Base-by-base conservation (phyloP, 2,888 invertebrate genomes). In the Cyclophora punctaria region DNA sequence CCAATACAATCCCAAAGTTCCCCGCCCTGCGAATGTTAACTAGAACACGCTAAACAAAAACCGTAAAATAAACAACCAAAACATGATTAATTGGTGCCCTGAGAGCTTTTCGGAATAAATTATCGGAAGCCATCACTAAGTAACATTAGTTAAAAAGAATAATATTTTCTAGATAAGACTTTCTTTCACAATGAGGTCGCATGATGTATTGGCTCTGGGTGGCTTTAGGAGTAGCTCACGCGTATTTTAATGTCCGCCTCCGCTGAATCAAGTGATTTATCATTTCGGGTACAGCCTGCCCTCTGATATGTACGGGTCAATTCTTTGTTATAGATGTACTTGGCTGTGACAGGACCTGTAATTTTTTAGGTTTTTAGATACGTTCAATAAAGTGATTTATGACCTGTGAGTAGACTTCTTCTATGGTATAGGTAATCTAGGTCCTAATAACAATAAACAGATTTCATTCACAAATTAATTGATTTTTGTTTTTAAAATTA, bases 181-280 rank as follows among this genome's bases (percentile, higher is more conserved):
- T 33, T 34, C 34, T 4, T 33, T 44, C 4, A 57, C 57, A 57
- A 63, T 65, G 64, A 66, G 64, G 61, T 65, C 66, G 60, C 55
- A 56, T 43, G 43, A 34, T 6, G 34, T 44, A 20, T 20, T 44
- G 44, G 7, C 5, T 34, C 59, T 54, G 58, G 62, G 60, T 64
- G 63, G 66, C 67, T 64, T 66, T 67, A 60, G 62, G 65, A 66
- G 65, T 55, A 61, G 64, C 54, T 58, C 63, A 59, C 58, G 54
- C 67, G 65, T 69, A 59, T 65, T 68, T 66, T 66, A 66, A 69
- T 64, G 67, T 57, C 62, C 59, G 58, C 58, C 54, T 63, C 44
- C 52, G 50, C 35, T 49, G 49, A 49, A 49, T 46, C 46, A 46
- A 41, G 48, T 48, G 48, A 55, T 53, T 52, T 52, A 55, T 53